Evolutionary conservation across 1,140 invertebrate genomes (phyloP).

Genomic region (Calephelis virginiensis): DNA sequence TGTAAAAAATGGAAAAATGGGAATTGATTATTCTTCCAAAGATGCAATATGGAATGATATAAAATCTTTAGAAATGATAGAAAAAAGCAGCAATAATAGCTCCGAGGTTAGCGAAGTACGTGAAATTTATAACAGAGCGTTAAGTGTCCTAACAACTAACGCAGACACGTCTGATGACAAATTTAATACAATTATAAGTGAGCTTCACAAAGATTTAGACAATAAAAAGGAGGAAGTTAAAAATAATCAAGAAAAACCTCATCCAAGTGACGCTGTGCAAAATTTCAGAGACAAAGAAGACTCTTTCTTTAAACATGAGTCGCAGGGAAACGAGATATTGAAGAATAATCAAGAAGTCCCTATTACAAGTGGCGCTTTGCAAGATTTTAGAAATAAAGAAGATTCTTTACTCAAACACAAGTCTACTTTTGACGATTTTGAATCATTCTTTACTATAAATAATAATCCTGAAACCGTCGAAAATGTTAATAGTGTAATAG

Average conservation of each 20-base stretch:
- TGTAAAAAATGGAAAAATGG: constrained; percentile 35
- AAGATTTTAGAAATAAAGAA: constrained; percentile 18
- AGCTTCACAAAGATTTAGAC: not conserved
- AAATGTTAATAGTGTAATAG: constrained; percentile 38
- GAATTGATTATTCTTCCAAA: constrained; percentile 25
- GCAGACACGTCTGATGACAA: not conserved
- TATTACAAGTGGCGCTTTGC: constrained; percentile 20
- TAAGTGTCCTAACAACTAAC: constrained; percentile 27
- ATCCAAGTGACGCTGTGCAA: constrained; percentile 20
- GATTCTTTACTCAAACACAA: not conserved
- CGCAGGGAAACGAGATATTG: not conserved
- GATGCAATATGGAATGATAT: constrained; percentile 40
- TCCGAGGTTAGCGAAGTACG: constrained; percentile 40
- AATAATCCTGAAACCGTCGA: constrained; percentile 28
- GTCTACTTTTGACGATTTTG: not conserved
- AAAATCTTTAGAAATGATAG: constrained; percentile 41
- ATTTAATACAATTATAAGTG: constrained; percentile 22
- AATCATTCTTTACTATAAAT: constrained; percentile 8
- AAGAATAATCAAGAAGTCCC: constrained; percentile 19
- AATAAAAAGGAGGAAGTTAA: not conserved
- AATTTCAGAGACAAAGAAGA: constrained; percentile 19
- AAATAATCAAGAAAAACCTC: constrained; percentile 20
- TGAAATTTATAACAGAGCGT: constrained; percentile 39
- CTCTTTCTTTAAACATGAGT: not conserved
- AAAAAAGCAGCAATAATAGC: constrained; percentile 38